Percentiles rank a stretch among this genome's conserved stretches.
These are phyloP conservation scores for Cinclus cinclus DNA, from an alignment of 2,113 vertebrate genomes.

Conservation along the genomic window DNA sequence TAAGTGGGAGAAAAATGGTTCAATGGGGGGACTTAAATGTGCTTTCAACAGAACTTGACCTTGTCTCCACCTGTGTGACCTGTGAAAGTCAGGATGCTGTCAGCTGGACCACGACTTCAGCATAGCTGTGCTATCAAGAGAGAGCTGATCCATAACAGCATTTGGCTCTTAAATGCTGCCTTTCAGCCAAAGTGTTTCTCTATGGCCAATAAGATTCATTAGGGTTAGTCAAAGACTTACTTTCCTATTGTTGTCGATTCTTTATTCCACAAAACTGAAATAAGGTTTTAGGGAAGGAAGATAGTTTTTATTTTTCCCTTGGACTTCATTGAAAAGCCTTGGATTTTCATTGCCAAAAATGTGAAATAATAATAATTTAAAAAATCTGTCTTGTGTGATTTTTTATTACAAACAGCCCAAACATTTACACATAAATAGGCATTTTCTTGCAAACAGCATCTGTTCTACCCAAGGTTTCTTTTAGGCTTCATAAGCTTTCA, in stretches of 20 bases:
- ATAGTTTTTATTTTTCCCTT: background rate
- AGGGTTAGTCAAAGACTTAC: background rate
- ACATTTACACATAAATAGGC: background rate
- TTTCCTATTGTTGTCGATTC: background rate
- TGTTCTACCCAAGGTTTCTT: background rate
- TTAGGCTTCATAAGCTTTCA: background rate
- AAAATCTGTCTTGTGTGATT: background rate
- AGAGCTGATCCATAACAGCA: background rate
- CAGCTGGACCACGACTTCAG: background rate
- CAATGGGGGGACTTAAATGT: background rate
- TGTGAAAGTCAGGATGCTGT: background rate
- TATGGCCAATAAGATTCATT: background rate
- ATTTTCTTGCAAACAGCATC: slow-evolving; percentile 3
- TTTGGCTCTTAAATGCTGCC: background rate
- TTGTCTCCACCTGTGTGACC: background rate
- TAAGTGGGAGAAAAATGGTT: background rate
- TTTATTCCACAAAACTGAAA: background rate
- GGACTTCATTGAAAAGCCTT: background rate
- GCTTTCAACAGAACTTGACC: background rate
- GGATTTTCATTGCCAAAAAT: background rate
- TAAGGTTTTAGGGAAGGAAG: background rate
- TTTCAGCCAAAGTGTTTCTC: background rate
- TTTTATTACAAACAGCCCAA: slow-evolving; percentile 23
- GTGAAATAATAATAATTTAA: background rate
- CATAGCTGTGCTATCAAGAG: background rate